Evolutionary conservation across 2,797 vertebrate genomes (phyloP).

Genomic region (Pseudomugil tenellus): DNA sequence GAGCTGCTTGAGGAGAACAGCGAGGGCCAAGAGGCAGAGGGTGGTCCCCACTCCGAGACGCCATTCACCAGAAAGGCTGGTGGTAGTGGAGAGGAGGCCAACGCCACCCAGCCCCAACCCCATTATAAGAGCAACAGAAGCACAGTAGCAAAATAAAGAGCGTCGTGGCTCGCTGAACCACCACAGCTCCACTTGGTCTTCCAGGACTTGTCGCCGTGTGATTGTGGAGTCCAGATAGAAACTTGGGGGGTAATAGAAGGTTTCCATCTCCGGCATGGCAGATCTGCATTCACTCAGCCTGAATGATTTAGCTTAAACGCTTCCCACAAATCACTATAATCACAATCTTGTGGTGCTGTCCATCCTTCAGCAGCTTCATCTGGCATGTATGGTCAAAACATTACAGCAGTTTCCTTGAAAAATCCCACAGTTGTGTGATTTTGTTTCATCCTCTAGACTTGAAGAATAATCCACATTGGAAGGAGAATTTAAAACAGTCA

Average conservation of each 20-base stretch:
- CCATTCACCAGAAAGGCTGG: conserved; percentile 90
- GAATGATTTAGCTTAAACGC: not conserved
- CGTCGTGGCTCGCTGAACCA: conserved; percentile 93
- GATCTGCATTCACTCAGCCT: not conserved
- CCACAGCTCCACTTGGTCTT: conserved; percentile 94
- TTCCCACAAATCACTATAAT: not conserved
- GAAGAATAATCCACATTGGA: conserved; percentile 15
- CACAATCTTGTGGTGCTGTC: conserved; percentile 2
- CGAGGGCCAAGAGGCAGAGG: conserved; percentile 90
- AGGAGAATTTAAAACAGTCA: not conserved
- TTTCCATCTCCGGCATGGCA: conserved; percentile 81
- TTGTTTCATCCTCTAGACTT: conserved; percentile 16
- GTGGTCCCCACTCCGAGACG: conserved; percentile 89
- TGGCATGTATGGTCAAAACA: conserved; percentile 13
- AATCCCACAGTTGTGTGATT: not conserved
- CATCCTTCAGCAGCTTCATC: conserved; percentile 26
- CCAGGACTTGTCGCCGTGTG: conserved; percentile 82
- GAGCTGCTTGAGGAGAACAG: conserved; percentile 93
- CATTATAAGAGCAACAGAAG: conserved; percentile 90
- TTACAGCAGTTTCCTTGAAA: not conserved
- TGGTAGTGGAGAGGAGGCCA: conserved; percentile 88
- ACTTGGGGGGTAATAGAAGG: conserved; percentile 61
- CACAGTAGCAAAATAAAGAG: conserved; percentile 89
- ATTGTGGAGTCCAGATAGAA: conserved; percentile 67
- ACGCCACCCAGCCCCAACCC: conserved; percentile 91